phyloP scores from a whole-genome alignment of 2,797 vertebrate genomes.

The Sebastes hubbsi region DNA sequence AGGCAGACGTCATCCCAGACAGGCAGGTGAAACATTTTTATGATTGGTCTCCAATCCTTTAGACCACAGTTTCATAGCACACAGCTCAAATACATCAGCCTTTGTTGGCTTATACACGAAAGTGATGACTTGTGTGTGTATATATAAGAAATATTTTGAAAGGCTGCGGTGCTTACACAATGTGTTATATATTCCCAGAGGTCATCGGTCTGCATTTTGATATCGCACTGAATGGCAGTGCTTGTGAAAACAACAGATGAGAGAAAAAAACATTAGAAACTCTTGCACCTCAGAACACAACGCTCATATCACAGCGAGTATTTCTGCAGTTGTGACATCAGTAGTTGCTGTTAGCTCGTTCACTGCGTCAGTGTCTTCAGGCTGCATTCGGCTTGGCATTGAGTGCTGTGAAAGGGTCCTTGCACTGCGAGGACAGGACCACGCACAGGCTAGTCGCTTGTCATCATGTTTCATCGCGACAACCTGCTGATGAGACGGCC shows the following conservation, averaged over 20 bases:
- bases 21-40: slow-evolving; percentile 10
- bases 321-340: slow-evolving; percentile 21
- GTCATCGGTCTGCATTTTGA: slow-evolving; percentile 1
- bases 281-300: neutral
- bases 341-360: slow-evolving; percentile 4
- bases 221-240: neutral
- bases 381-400: slow-evolving; percentile 4
- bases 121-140: neutral
- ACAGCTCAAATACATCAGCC: neutral
- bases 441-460: neutral
- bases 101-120: neutral
- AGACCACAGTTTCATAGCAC: neutral
- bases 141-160: neutral
- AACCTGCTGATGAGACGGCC: neutral
- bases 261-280: neutral
- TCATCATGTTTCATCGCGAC: slow-evolving; percentile 9
- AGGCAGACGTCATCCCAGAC: neutral
- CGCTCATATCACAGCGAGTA: neutral
- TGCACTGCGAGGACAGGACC: slow-evolving; percentile 18
- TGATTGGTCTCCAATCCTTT: neutral
- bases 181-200: slow-evolving; percentile 19
- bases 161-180: neutral
- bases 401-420: slow-evolving; percentile 31
- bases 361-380: slow-evolving; percentile 30
- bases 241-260: neutral